A percentile compares a stretch with the other conserved stretches of the same genome.
Conservation (phyloP, 1,140 invertebrate genomes). For the Sitophilus oryzae region DNA sequence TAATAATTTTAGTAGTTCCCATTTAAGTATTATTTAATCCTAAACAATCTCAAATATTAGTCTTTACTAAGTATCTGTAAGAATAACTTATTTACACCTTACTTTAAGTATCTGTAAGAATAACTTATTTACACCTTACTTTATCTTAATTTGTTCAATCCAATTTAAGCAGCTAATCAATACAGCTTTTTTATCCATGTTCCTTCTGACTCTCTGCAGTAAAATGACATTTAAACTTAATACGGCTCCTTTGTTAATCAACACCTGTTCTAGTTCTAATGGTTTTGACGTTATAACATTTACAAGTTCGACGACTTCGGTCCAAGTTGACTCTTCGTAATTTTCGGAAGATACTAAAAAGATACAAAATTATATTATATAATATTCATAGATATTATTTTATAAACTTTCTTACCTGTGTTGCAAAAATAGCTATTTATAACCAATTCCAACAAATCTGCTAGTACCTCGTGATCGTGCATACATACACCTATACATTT, state of each 20-base stretch:
- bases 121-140: constrained; percentile 27
- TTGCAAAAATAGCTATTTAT: constrained; percentile 38
- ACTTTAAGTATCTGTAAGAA: no score
- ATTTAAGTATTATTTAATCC: neutral
- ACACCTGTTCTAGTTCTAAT: constrained; percentile 32
- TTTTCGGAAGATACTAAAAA: constrained; percentile 11
- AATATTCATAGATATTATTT: neutral
- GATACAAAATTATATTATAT: neutral
- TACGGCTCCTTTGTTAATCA: constrained; percentile 33
- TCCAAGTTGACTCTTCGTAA: constrained; percentile 32
- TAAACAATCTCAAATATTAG: constrained; percentile 2
- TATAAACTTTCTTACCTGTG: constrained; percentile 29
- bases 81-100: no score
- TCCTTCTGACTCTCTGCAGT: constrained; percentile 34
- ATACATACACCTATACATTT: constrained; percentile 29
- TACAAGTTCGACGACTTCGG: constrained; percentile 26
- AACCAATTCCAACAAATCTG: constrained; percentile 32
- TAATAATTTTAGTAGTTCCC: no score
- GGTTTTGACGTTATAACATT: constrained; percentile 30
- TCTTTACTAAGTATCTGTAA: neutral
- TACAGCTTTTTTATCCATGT: constrained; percentile 28
- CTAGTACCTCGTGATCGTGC: constrained; percentile 31
- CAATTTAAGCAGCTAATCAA: constrained; percentile 36
- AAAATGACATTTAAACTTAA: constrained; percentile 39
- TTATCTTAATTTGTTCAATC: constrained; percentile 37